These are phyloP conservation scores for Pangasius sanitwongsei DNA, from an alignment of 2,797 vertebrate genomes.

Conservation along the genomic window DNA sequence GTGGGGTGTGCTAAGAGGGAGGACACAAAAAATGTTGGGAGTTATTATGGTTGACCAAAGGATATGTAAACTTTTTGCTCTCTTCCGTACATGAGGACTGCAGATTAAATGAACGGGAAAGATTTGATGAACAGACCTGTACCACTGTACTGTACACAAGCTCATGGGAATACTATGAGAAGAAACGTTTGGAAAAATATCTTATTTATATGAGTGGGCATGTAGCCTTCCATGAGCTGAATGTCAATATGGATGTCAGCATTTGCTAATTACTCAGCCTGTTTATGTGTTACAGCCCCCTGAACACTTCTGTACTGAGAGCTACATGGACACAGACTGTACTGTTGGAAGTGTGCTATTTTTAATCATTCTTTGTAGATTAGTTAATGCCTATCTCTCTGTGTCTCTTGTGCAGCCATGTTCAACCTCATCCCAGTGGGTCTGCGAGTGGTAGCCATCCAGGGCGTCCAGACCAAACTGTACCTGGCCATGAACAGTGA, in stretches of 20 bases:
- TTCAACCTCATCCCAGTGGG: constrained; percentile 99
- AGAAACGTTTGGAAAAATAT: background rate
- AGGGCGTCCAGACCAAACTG: constrained; percentile 97
- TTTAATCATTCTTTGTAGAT: constrained; percentile 19
- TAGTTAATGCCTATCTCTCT: constrained; percentile 8
- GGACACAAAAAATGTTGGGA: background rate
- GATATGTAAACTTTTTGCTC: background rate
- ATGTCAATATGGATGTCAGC: constrained; percentile 24
- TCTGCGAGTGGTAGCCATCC: constrained; percentile 98
- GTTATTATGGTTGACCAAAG: background rate
- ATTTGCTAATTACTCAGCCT: constrained; percentile 21
- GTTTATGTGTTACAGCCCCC: constrained; percentile 21
- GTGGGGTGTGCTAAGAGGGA: background rate
- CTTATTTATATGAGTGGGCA: constrained; percentile 8
- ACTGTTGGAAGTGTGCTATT: constrained; percentile 12
- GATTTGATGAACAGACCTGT: background rate
- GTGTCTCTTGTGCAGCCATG: constrained; percentile 78
- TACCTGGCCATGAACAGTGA: constrained; percentile 99
- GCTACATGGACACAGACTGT: constrained; percentile 2
- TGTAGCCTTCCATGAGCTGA: constrained; percentile 4
- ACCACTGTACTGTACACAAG: background rate
- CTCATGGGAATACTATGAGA: background rate
- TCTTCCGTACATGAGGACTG: background rate
- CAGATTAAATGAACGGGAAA: background rate
- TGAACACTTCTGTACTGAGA: constrained; percentile 18